Evolutionary conservation across 2,113 vertebrate genomes (phyloP).

Genomic region (Sceloporus undulatus): DNA sequence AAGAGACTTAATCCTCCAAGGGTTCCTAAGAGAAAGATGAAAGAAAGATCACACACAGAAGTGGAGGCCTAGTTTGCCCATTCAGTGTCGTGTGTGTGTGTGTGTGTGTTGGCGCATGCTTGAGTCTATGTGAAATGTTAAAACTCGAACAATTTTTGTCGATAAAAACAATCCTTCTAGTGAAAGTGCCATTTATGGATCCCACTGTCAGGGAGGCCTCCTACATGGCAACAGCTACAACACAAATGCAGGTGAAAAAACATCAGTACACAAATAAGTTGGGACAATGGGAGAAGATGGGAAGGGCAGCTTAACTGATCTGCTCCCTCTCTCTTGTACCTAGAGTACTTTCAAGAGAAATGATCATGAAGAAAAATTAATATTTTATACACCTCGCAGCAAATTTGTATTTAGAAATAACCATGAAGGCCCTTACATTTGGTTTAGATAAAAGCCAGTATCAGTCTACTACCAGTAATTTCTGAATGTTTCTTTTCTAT

Average conservation of each 20-base stretch:
- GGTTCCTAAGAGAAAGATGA: conserved; percentile 66
- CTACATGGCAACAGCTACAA: conserved; percentile 15
- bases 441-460: not conserved
- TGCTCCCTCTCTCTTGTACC: conserved; percentile 41
- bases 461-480: not conserved
- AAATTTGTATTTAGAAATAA: conserved; percentile 45
- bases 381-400: conserved; percentile 38
- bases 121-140: conserved; percentile 51
- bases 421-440: conserved; percentile 22
- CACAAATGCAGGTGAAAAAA: conserved; percentile 49
- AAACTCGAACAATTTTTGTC: conserved; percentile 34
- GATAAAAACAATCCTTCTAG: conserved; percentile 42
- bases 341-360: conserved; percentile 56
- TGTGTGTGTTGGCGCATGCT: not conserved
- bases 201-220: conserved; percentile 3
- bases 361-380: conserved; percentile 47
- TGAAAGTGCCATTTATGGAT: conserved; percentile 13
- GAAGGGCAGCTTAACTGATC: not conserved
- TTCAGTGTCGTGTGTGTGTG: not conserved
- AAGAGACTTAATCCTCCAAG: conserved; percentile 58
- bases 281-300: not conserved
- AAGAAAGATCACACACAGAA: conserved; percentile 63
- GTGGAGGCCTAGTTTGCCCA: conserved; percentile 18
- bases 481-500: not conserved
- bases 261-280: conserved; percentile 34